Base-by-base conservation (phyloP, 1,140 invertebrate genomes). In the Nylanderia fulva region DNA sequence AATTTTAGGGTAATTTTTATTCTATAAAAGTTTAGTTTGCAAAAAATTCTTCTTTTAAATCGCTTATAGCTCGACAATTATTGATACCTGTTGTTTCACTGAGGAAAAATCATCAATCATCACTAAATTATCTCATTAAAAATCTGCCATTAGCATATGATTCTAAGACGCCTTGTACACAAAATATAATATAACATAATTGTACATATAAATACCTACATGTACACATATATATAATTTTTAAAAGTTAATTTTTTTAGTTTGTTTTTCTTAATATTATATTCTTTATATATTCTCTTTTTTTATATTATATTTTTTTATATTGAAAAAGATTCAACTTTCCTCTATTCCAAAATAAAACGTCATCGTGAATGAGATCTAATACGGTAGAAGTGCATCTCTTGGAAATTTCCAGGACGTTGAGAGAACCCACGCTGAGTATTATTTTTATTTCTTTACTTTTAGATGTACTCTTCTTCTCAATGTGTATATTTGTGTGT, bases 381-480 rank as follows among this genome's bases (percentile, higher is more conserved):
- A 29, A 80, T 80, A 71, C 13, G 13, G 15, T 6, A 21, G 18
- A 58, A 42, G 33, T 39, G 64, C 18, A 69, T 21, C 4, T 39
- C 13, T 36, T 21, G 13, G 24, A 80, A n/a, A 21, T 15, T 71
- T 80, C 24, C 29, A 56, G 24, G 71, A 69, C 27, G 27, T 68
- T 33, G 27, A 45, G 33, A 68, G 33, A 54, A 18, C 33, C 11
- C 33, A 58, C 33, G 33, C 45, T 79, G 33, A 27, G 64, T 13
- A 39, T 80, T 42, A 80, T 56, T 80, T 64, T 77, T 77, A 79
- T 39, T 33, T 27, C 21, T 13, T 79, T 68, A 68, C 13, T 79
- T 24, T 66, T 66, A 24, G 60, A 77, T 7, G 0, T n/a, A 29
- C 13, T 6, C 61, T 42, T 29, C 27, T 63, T 42, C 36, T 63